These are phyloP conservation scores for Ageneiosus marmoratus DNA, from an alignment of 2,113 vertebrate species.

Conservation along the genomic window DNA sequence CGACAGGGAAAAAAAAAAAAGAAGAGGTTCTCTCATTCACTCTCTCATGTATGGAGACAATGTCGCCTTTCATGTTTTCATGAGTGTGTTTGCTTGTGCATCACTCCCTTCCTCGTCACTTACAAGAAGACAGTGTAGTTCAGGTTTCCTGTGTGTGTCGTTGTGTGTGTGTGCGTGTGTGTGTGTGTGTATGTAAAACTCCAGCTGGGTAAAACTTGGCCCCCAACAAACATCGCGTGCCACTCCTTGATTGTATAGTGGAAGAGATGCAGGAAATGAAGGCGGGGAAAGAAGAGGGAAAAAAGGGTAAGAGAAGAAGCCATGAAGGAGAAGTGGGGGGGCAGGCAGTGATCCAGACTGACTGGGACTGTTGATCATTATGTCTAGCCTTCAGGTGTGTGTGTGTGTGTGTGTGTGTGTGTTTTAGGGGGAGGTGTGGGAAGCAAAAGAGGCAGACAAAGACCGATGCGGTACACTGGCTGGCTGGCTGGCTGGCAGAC, in stretches of 20 bases:
- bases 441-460: constrained; percentile 89
- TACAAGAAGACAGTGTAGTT: constrained; percentile 77
- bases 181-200: constrained; percentile 51
- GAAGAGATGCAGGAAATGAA: constrained; percentile 38
- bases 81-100: background rate
- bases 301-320: background rate
- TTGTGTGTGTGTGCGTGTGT: constrained; percentile 57
- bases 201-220: constrained; percentile 70
- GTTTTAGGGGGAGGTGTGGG: constrained; percentile 75
- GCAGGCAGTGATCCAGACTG: constrained; percentile 79
- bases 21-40: constrained; percentile 46
- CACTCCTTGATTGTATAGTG: constrained; percentile 79
- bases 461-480: constrained; percentile 69
- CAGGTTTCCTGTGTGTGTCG: constrained; percentile 80
- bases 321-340: background rate
- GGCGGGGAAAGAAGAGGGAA: background rate
- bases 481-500: background rate
- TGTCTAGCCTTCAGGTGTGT: constrained; percentile 90
- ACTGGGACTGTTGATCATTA: constrained; percentile 92
- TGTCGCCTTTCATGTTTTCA: constrained; percentile 33
- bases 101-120: constrained; percentile 27
- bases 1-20: constrained; percentile 47
- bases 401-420: constrained; percentile 60
- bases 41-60: constrained; percentile 11
- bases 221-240: constrained; percentile 73